Conservation (phyloP, 2,797 vertebrate species). For the Martes flavigula region DNA sequence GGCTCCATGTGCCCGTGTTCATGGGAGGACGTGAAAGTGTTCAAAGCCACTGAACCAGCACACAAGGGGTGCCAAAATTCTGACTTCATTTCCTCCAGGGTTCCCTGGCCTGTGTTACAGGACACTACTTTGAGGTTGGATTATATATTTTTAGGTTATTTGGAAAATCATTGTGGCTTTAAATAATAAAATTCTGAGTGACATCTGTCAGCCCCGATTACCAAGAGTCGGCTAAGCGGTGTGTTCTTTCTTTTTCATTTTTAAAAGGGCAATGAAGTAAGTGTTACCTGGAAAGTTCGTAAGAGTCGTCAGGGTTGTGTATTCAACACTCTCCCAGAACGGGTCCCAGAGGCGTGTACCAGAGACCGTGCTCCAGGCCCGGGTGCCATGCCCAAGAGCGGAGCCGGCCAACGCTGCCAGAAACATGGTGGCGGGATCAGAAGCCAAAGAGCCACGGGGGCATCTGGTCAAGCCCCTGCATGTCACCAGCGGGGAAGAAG, state of each 20-base stretch:
- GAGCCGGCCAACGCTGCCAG: background rate
- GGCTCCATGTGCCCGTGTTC: background rate
- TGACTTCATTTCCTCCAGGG: constrained; percentile 63
- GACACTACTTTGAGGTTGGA: background rate
- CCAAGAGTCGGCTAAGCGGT: background rate
- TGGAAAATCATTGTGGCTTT: constrained; percentile 72
- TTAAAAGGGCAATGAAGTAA: constrained; percentile 75
- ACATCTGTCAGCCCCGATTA: constrained; percentile 25
- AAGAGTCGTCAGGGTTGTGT: constrained; percentile 53
- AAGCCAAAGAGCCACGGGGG: background rate
- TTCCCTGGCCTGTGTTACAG: constrained; percentile 44
- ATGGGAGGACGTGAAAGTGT: background rate
- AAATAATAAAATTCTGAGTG: constrained; percentile 72
- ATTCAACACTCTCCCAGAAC: constrained; percentile 64
- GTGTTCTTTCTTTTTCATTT: constrained; percentile 51
- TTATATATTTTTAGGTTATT: constrained; percentile 55
- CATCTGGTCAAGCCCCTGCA: constrained; percentile 25
- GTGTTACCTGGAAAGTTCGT: constrained; percentile 62
- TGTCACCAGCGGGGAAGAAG: background rate
- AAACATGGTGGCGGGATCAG: fast-evolving
- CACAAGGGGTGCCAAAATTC: constrained; percentile 46
- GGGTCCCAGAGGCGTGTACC: constrained; percentile 41
- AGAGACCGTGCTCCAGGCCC: background rate
- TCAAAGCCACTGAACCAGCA: constrained; percentile 39
- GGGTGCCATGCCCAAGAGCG: background rate